A percentile compares a stretch with the other conserved stretches of the same genome.
Conservation (phyloP, 2,888 invertebrate species). For the Leptinotarsa rubiginosa region DNA sequence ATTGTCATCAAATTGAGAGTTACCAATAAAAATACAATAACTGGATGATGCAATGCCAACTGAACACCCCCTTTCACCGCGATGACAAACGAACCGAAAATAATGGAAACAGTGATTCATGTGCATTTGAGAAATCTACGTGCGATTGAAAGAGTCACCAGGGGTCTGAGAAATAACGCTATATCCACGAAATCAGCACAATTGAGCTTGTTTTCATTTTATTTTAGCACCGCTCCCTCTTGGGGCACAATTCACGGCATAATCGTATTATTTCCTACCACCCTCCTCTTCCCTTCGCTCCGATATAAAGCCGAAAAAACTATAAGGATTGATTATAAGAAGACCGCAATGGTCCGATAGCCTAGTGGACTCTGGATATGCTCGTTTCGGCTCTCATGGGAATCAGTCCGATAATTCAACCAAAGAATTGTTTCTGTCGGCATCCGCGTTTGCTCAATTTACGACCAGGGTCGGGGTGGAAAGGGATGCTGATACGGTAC, state of each 20-base stretch:
- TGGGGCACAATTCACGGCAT: constrained; percentile 61
- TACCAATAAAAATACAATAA: too few species aligned
- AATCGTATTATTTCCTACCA: constrained; percentile 63
- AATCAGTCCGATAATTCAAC: constrained; percentile 58
- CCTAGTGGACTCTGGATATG: constrained; percentile 36
- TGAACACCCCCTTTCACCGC: not conserved
- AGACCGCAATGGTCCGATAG: constrained; percentile 49
- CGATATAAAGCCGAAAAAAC: constrained; percentile 59
- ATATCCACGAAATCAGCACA: constrained; percentile 59
- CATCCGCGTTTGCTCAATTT: constrained; percentile 62
- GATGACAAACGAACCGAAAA: constrained; percentile 42
- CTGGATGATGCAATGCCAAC: too few species aligned
- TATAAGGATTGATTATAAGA: constrained; percentile 56
- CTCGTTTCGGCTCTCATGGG: constrained; percentile 40
- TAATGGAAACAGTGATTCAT: constrained; percentile 54
- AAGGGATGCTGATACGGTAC: constrained; percentile 25
- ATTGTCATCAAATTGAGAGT: too few species aligned
- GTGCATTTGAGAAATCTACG: constrained; percentile 54
- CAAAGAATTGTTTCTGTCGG: constrained; percentile 60
- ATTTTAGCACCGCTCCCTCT: constrained; percentile 62
- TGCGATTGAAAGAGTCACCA: constrained; percentile 63
- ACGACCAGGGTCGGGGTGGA: constrained; percentile 65
- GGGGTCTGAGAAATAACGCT: constrained; percentile 58
- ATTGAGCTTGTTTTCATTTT: constrained; percentile 65
- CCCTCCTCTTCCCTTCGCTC: constrained; percentile 51